These are phyloP conservation scores for Cryptophagus acutangulus DNA, from an alignment of 2,888 invertebrate species.

Conservation along the genomic window DNA sequence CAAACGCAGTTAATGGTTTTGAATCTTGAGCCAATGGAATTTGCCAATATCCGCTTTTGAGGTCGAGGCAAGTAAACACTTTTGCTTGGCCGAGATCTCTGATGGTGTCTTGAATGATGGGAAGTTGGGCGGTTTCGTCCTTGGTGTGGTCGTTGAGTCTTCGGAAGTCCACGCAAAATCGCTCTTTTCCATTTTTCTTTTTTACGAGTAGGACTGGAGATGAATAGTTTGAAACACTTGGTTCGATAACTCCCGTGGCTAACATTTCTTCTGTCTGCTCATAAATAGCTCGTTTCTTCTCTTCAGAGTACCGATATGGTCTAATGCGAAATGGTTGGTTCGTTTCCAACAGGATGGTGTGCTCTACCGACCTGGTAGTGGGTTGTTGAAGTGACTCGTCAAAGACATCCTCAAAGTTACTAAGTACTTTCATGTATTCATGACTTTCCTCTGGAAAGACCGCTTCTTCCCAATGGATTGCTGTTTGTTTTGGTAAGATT, in stretches of 20 bases:
- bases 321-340: too few relatives aligned
- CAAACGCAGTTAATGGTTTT: slow-evolving; percentile 16
- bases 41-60: slow-evolving; percentile 19
- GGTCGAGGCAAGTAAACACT: slow-evolving; percentile 15
- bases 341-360: too few relatives aligned
- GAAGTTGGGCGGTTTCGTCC: slow-evolving; percentile 10
- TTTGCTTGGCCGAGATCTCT: slow-evolving; percentile 13
- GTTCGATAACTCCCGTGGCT: not conserved
- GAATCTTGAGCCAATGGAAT: slow-evolving; percentile 9
- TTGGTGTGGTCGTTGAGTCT: slow-evolving; percentile 8
- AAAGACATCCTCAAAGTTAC: too few relatives aligned
- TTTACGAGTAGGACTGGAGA: slow-evolving; percentile 6
- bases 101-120: slow-evolving; percentile 12
- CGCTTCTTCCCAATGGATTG: too few relatives aligned
- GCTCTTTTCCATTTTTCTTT: slow-evolving; percentile 4
- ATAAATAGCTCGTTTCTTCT: too few relatives aligned
- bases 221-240: not conserved
- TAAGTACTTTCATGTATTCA: too few relatives aligned
- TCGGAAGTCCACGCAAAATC: slow-evolving; percentile 13
- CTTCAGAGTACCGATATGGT: too few relatives aligned
- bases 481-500: too few relatives aligned
- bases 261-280: not conserved
- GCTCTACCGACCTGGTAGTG: too few relatives aligned
- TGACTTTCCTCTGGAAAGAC: too few relatives aligned
- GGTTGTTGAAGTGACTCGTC: too few relatives aligned